Conservation (phyloP, 1,140 invertebrate species). For the Drosophila dunni region DNA sequence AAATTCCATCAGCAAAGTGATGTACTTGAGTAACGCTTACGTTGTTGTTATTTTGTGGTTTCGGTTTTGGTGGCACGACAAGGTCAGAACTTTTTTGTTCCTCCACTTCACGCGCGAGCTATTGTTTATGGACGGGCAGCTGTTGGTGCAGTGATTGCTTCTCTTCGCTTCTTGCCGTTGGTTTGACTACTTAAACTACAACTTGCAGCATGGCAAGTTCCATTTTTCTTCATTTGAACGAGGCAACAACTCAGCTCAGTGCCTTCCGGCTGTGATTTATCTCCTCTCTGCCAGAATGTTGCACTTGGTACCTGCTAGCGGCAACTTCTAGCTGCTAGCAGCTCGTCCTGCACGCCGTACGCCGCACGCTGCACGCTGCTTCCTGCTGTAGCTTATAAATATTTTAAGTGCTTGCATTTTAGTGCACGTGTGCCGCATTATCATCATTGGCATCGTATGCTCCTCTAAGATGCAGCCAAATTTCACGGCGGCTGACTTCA, state of each 20-base stretch:
- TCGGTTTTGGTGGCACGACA: constrained; percentile 30
- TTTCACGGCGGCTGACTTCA: constrained; percentile 25
- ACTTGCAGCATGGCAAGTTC: constrained; percentile 38
- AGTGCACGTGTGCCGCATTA: constrained; percentile 78
- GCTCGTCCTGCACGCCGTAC: no score
- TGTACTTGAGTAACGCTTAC: constrained; percentile 21
- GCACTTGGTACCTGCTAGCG: constrained; percentile 12
- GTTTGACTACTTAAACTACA: constrained; percentile 55
- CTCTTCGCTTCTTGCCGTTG: constrained; percentile 23
- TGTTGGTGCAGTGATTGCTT: constrained; percentile 35
- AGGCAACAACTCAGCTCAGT: constrained; percentile 54
- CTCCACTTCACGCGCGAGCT: constrained; percentile 1
- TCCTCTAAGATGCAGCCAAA: constrained; percentile 65
- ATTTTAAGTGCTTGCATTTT: constrained; percentile 81
- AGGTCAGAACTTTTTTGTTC: constrained; percentile 32
- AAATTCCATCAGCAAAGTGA: constrained; percentile 71
- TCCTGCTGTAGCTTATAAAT: constrained; percentile 65
- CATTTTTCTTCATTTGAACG: constrained; percentile 77
- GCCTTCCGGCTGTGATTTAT: constrained; percentile 71
- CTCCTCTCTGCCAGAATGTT: constrained; percentile 50
- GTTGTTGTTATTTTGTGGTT: constrained; percentile 18
- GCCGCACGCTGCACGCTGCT: not conserved
- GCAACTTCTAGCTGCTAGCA: not conserved
- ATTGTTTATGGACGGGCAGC: constrained; percentile 55
- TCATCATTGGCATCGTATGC: constrained; percentile 51